phyloP scores from a whole-genome alignment of 2,888 invertebrate genomes.

The Diaphora mendica region DNA sequence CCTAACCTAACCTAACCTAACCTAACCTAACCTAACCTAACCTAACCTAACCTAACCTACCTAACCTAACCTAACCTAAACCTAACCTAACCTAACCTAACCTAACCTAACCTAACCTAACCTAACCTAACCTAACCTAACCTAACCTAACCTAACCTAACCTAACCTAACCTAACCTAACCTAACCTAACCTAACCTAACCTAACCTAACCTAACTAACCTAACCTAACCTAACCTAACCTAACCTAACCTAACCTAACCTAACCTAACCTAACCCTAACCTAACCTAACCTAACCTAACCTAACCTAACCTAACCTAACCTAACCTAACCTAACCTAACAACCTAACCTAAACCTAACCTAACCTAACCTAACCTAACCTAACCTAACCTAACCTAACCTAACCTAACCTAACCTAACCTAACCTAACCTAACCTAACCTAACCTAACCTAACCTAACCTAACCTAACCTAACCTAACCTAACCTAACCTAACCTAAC shows the following conservation, averaged over 20 bases:
- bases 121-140: slow-evolving; percentile 21
- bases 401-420: slow-evolving; percentile 26
- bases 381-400: slow-evolving; percentile 26
- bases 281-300: slow-evolving; percentile 35
- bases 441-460: slow-evolving; percentile 17
- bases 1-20: slow-evolving; percentile 62
- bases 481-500: slow-evolving; percentile 23
- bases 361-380: slow-evolving; percentile 23
- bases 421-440: slow-evolving; percentile 13
- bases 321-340: slow-evolving; percentile 35
- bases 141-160: slow-evolving; percentile 15
- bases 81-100: slow-evolving; percentile 25
- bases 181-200: slow-evolving; percentile 23
- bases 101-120: slow-evolving; percentile 23
- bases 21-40: slow-evolving; percentile 18
- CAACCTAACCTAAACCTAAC: slow-evolving; percentile 31
- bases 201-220: slow-evolving; percentile 33
- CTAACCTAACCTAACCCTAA: no score
- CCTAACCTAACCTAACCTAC: no score
- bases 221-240: slow-evolving; percentile 32
- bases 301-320: slow-evolving; percentile 31
- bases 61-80: slow-evolving; percentile 21
- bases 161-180: slow-evolving; percentile 15
- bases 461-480: slow-evolving; percentile 24
- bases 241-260: slow-evolving; percentile 35